Evolutionary conservation across 1,140 invertebrate genomes (phyloP).

Genomic region (honey bee (Apis mellifera)): Amel_HAv3.1 CM009933.2:11200501-11201000

Average conservation of each 20-base stretch:
- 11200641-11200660: constrained; percentile 40
- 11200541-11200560: background rate
- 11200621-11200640: constrained; percentile 52
- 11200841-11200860: background rate
- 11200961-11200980: constrained; percentile 34
- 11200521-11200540: background rate
- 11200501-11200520: constrained; percentile 39
- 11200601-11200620: constrained; percentile 57
- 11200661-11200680: no score
- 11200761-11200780: constrained; percentile 63
- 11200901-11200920: constrained; percentile 36
- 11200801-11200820: background rate
- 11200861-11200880: constrained; percentile 73
- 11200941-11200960: constrained; percentile 66
- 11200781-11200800: constrained; percentile 55
- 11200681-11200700: constrained; percentile 51
- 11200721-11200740: constrained; percentile 50
- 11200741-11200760: constrained; percentile 65
- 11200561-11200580: background rate
- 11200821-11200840: background rate
- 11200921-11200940: constrained; percentile 62
- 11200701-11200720: constrained; percentile 43
- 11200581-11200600: constrained; percentile 40
- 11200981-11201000: constrained; percentile 50
- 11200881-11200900: constrained; percentile 68